Base-by-base conservation (phyloP, 2,113 vertebrate genomes). In the Otis tarda region DNA sequence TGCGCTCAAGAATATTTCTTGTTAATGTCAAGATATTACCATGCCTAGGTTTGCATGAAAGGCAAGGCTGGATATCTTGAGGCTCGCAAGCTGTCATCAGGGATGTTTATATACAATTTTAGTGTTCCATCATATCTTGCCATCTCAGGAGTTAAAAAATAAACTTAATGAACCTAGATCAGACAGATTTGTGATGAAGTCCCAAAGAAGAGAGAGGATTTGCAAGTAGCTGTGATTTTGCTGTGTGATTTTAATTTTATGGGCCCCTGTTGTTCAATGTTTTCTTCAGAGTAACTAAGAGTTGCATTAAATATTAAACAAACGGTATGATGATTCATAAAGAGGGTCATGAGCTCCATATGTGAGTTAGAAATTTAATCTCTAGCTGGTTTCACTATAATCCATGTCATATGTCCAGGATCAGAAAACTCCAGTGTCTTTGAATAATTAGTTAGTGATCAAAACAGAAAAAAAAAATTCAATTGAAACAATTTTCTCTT, bases 271-370 rank as follows among this genome's bases (percentile, higher is more conserved):
- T 96, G 91, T 87, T 96, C 89, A 89, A 12, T 13, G 0, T 91
- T 94, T 96, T 87, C 87, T 96, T 92, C 77, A 76, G 80, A 94
- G 65, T 95, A 91, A 93, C 88, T 92, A 89, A 91, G 83, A 92
- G 83, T 89, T 94, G 63, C 84, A 94, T 96, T 96, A 97, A 96
- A 94, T 95, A 96, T 96, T 96, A 94, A 96, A 94, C 91, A 92
- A 97, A 96, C 13, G 81, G 87, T 87, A 81, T 94, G 94, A 77
- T 94, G 96, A 96, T 96, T 97, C 96, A 96, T 94, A 91, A 95
- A 91, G 87, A 93, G 95, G 96, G 95, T 96, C 94, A 95, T 95
- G 89, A 96, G 91, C 87, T 94, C 93, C 91, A 79, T 94, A 94
- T 93, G 95, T 82, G 94, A 96, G 70, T 84, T 94, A 82, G 90